phyloP scores from a whole-genome alignment of 2,113 vertebrate species.

The Ophthalmolycus amberensis region DNA sequence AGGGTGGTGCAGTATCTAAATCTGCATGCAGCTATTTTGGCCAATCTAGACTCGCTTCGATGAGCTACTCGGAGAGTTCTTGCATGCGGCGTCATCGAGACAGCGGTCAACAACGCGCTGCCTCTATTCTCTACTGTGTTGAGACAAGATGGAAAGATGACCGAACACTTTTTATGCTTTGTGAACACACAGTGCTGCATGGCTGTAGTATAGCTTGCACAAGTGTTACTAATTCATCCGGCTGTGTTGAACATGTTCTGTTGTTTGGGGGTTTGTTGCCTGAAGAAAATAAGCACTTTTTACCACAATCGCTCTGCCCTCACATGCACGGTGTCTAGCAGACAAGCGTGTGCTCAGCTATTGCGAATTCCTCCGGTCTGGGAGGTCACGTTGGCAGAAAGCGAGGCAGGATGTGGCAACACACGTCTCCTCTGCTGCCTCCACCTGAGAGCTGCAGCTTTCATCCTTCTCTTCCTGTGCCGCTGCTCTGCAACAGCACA shows the following conservation, averaged over 20 bases:
- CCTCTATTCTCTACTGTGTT: constrained; percentile 1
- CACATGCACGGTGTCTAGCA: constrained; percentile 26
- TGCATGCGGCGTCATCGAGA: background rate
- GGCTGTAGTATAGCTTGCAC: constrained; percentile 14
- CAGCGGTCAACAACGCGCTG: background rate
- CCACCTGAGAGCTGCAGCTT: constrained; percentile 57
- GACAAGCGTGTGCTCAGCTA: background rate
- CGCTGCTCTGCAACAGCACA: constrained; percentile 58
- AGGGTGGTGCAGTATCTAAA: constrained; percentile 54
- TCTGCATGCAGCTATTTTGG: constrained; percentile 45
- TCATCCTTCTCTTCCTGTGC: constrained; percentile 53
- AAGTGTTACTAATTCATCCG: constrained; percentile 5
- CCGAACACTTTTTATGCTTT: background rate
- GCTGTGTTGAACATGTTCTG: background rate
- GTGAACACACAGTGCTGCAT: background rate
- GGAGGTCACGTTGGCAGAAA: constrained; percentile 41
- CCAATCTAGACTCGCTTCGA: constrained; percentile 38
- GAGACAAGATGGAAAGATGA: background rate
- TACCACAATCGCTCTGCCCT: constrained; percentile 43
- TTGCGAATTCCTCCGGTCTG: constrained; percentile 42
- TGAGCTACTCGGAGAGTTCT: background rate
- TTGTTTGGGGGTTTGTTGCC: background rate
- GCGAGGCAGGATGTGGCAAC: constrained; percentile 77
- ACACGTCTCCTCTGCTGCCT: constrained; percentile 40
- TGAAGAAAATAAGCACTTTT: constrained; percentile 42